Base-by-base conservation (phyloP, 64 coral and sea anemone genomes). In the Montipora foliosa region DNA sequence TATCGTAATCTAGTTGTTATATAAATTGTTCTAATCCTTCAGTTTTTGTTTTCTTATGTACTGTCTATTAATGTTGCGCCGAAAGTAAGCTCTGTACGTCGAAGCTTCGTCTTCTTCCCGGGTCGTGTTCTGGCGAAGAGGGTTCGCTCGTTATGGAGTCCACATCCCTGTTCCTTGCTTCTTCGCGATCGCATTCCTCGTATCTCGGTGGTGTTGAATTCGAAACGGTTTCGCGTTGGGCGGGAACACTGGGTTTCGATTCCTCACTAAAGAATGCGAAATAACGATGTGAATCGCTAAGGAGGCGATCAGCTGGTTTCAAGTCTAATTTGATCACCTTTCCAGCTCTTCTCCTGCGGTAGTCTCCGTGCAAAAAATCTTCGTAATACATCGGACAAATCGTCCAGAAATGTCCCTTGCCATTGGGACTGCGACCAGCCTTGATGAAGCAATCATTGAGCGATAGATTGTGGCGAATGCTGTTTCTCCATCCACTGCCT, bases 341-440 rank as follows among this genome's bases (percentile, higher is more conserved):
- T 21, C 82, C 82, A 71, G 82, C 62, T 50, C 82, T 70, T 50
- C 82, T 86, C 5, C 82, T 60, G 82, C 82, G 82, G 19, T 86
- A 86, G 64, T 86, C 82, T 20, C 82, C 82, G 16, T 86, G 82
- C 47, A 86, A 67, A 29, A 86, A 86, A n/a, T 80, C 90, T 85
- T 82, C 81, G 58, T 92, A 92, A 13, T 76, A 92, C 57, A 84
- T 75, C 0, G 74, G 68, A 11, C 82, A 84, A 61, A 92, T 83
- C 44, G 81, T 83, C 90, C 90, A 92, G 71, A 92, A 92, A 76
- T 92, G 90, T 10, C 90, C 90, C 55, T 92, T 92, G 6, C 90
- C 90, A 59, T 86, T 92, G 11, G 90, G 81, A 67, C 90, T 85
- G 53, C 90, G 71, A 22, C 82, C 90, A 84, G 79, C 90, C 75